phyloP scores from a whole-genome alignment of 2,113 vertebrate species.

The Notiomystis cincta region DNA sequence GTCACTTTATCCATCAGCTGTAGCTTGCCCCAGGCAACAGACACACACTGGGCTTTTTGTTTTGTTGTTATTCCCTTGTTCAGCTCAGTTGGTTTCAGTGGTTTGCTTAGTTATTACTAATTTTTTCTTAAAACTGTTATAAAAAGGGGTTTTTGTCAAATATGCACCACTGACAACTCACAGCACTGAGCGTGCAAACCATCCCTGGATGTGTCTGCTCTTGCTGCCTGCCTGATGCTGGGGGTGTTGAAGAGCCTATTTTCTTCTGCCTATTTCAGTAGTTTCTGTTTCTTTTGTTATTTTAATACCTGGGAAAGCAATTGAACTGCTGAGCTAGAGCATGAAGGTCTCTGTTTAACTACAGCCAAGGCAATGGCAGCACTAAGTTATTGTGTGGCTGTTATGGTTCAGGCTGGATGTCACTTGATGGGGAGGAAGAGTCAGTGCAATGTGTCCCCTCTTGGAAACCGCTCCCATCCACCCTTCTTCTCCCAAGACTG shows the following conservation, averaged over 20 bases:
- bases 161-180: background rate
- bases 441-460: fast-evolving
- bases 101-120: constrained; percentile 24
- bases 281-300: constrained; percentile 19
- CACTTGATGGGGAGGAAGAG: background rate
- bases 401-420: background rate
- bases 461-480: background rate
- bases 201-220: background rate
- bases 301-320: constrained; percentile 1
- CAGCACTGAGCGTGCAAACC: fast-evolving
- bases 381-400: background rate
- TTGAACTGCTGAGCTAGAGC: background rate
- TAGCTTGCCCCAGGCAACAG: constrained; percentile 68
- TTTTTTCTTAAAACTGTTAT: constrained; percentile 41
- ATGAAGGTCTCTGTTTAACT: background rate
- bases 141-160: background rate
- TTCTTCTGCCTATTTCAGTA: background rate
- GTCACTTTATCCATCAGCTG: constrained; percentile 73
- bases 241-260: background rate
- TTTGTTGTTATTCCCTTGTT: constrained; percentile 68
- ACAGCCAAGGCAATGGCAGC: background rate
- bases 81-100: constrained; percentile 54
- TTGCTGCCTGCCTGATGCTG: background rate
- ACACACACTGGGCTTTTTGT: constrained; percentile 69
- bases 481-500: background rate